phyloP scores from a whole-genome alignment of 2,888 invertebrate genomes.

The Perdita meconis region DNA sequence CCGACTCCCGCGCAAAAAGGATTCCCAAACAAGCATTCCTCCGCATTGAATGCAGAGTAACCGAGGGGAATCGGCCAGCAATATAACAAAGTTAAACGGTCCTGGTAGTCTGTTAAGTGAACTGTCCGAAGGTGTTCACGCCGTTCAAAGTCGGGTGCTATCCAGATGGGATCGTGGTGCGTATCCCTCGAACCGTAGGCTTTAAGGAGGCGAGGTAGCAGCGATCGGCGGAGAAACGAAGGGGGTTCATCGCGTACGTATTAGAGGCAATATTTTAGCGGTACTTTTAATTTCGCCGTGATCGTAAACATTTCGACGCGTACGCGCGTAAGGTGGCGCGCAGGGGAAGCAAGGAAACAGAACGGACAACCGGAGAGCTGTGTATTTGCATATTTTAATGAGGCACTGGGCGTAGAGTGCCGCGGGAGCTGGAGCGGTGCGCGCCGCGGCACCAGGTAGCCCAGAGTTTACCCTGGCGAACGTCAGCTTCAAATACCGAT shows the following conservation, averaged over 20 bases:
- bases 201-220: constrained; percentile 38
- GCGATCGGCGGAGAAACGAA: constrained; percentile 27
- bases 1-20: neutral
- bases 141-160: constrained; percentile 22
- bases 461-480: constrained; percentile 56
- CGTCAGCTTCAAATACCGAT: constrained; percentile 75
- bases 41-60: constrained; percentile 34
- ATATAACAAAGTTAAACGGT: constrained; percentile 33
- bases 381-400: constrained; percentile 84
- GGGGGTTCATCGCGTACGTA: constrained; percentile 73
- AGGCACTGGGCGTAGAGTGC: constrained; percentile 76
- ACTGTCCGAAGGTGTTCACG: constrained; percentile 45
- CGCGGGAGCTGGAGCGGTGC: constrained; percentile 69
- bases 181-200: constrained; percentile 46
- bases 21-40: neutral
- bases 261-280: constrained; percentile 81
- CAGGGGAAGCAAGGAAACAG: constrained; percentile 68
- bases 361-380: constrained; percentile 75
- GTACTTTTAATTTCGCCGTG: constrained; percentile 83
- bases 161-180: constrained; percentile 41
- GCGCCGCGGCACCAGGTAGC: constrained; percentile 70
- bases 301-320: constrained; percentile 83
- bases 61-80: constrained; percentile 23
- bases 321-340: constrained; percentile 52
- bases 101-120: constrained; percentile 42